Percentiles rank a stretch among this genome's conserved stretches.
phyloP scores from a whole-genome alignment of 2,888 invertebrate species.

The Yponomeuta malinellus region DNA sequence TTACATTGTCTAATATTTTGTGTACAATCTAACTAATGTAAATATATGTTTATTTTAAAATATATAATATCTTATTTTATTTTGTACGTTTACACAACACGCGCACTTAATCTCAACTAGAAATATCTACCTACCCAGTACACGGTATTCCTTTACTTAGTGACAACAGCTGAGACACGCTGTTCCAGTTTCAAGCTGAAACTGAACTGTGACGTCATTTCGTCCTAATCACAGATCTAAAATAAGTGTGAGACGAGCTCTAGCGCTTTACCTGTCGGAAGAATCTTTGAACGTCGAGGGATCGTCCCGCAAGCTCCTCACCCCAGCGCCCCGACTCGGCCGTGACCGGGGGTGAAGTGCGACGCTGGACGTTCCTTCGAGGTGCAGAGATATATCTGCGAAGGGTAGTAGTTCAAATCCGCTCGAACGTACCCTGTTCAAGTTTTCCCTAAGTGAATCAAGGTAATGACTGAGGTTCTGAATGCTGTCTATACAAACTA shows the following conservation, averaged over 20 bases:
- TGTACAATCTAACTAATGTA: constrained; percentile 13
- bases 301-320: not conserved
- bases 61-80: constrained; percentile 12
- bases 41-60: constrained; percentile 15
- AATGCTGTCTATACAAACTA: too few species aligned
- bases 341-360: too few species aligned
- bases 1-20: constrained; percentile 8
- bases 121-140: not conserved
- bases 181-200: not conserved
- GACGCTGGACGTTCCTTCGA: too few species aligned
- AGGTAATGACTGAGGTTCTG: too few species aligned
- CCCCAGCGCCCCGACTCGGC: too few species aligned
- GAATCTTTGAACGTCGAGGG: not conserved
- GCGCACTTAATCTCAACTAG: not conserved
- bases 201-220: not conserved
- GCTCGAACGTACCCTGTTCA: too few species aligned
- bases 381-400: too few species aligned
- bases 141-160: not conserved
- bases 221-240: not conserved
- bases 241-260: too few species aligned
- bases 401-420: too few species aligned
- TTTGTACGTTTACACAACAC: constrained; percentile 17
- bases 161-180: not conserved
- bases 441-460: too few species aligned
- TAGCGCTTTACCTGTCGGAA: not conserved